Percentiles rank a stretch among this genome's conserved stretches.
These are phyloP conservation scores for Lycorma delicatula DNA, from an alignment of 1,140 invertebrate species.

Conservation along the genomic window DNA sequence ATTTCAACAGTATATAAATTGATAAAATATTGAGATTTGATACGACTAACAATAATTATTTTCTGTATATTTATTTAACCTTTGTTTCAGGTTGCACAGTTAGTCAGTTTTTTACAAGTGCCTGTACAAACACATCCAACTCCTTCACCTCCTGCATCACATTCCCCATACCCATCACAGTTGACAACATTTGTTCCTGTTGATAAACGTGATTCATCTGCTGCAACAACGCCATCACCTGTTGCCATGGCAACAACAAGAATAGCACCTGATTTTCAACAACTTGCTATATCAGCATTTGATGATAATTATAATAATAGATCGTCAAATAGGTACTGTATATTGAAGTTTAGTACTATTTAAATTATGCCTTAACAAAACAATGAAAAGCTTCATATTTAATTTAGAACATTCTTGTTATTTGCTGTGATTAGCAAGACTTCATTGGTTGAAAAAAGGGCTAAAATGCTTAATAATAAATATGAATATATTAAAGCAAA, in stretches of 20 bases:
- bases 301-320: constrained; percentile 34
- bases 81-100: constrained; percentile 46
- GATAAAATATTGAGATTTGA: no score
- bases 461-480: no score
- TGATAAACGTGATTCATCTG: constrained; percentile 11
- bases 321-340: background rate
- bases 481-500: no score
- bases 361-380: no score
- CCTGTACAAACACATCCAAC: constrained; percentile 34
- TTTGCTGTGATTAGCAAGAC: no score
- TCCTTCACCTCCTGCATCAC: constrained; percentile 25
- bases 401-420: no score
- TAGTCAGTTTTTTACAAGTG: constrained; percentile 55
- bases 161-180: constrained; percentile 30
- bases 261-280: constrained; percentile 31
- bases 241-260: constrained; percentile 11
- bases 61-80: constrained; percentile 30
- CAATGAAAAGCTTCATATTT: no score
- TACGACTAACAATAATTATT: no score
- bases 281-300: constrained; percentile 39
- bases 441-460: no score
- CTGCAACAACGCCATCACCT: constrained; percentile 15
- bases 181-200: constrained; percentile 22
- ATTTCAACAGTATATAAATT: no score
- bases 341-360: no score